Evolutionary conservation across 2,797 vertebrate genomes (phyloP), one percentile per base, ranked within the genome.

Genomic region (Trachurus trachurus): DNA sequence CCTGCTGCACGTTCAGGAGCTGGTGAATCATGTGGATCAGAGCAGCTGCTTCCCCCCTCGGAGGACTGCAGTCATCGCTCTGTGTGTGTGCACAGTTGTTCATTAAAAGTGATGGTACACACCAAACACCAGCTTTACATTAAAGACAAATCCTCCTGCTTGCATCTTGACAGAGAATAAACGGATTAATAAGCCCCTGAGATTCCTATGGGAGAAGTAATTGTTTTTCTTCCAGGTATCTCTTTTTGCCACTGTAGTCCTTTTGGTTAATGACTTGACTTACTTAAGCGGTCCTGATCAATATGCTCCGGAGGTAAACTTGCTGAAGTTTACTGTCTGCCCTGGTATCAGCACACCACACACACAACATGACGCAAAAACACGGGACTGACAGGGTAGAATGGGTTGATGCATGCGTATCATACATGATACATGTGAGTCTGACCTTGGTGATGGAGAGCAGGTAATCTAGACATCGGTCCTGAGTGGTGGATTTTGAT

Each of bases 231-330:
- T 89, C 22, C 71, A 82, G 76, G 75, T 85, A 60, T 76, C 62
- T 69, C 37, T 75, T 89, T 26, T 26, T 26, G 91, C 88, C 73
- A 42, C 21, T 31, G 62, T 63, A 71, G 83, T 84, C 78, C 66
- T 88, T 91, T 87, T 76, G 73, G 82, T 89, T 89, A 93, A 92
- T 92, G 80, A 88, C 89, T 77, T 54, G 65, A 92, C 83, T 90
- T 86, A 87, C 88, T 93, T 85, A 88, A 90, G 76, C 54, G 6
- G 21, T 31, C 61, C 65, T 70, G 78, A 91, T 93, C 92, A 76
- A 93, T 94, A 86, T 3, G 21, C 53, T 81, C 68, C 74, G 83
- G 85, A 91, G 81, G 81, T 84, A 87, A 88, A 93, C 66, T 78
- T 90, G 89, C 88, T 90, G 88, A 90, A 92, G 78, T 84, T 79